Percentiles rank a stretch among this genome's conserved stretches.
Conservation (phyloP, 1,140 invertebrate genomes). For the Drosophila asahinai region DNA sequence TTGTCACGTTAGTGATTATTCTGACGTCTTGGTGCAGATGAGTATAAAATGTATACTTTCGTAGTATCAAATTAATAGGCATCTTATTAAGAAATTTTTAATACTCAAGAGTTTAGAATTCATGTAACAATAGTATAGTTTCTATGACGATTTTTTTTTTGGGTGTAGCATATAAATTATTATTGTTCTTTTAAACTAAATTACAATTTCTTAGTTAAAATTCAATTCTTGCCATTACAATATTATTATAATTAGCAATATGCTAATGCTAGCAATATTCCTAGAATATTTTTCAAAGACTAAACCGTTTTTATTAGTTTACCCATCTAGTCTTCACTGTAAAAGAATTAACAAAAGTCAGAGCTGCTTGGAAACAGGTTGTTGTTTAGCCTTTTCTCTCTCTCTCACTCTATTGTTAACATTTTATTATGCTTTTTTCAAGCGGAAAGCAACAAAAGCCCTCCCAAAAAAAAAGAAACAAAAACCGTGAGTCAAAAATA, state of each 20-base stretch:
- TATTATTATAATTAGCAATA: background rate
- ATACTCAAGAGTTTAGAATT: too few species aligned
- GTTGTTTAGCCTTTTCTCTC: constrained; percentile 14
- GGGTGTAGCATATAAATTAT: too few species aligned
- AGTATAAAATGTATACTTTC: too few species aligned
- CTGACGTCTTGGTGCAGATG: too few species aligned
- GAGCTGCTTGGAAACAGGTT: constrained; percentile 61
- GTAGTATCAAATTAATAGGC: too few species aligned
- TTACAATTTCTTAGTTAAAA: background rate
- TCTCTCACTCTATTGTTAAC: constrained; percentile 63
- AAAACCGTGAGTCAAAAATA: constrained; percentile 8
- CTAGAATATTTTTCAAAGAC: background rate
- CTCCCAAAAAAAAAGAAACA: constrained; percentile 1
- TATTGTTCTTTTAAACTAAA: too few species aligned
- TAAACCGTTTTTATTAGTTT: background rate
- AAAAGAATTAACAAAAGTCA: constrained; percentile 44
- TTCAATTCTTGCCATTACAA: background rate
- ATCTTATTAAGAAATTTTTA: too few species aligned
- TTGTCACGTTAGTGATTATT: too few species aligned
- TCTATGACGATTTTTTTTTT: too few species aligned
- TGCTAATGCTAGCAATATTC: background rate
- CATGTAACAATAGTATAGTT: too few species aligned
- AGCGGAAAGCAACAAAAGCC: constrained; percentile 62
- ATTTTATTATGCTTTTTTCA: constrained; percentile 76
- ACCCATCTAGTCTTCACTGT: background rate